Evolutionary conservation across 2,888 invertebrate genomes (phyloP).

Genomic region (Spisula subtruncata): DNA sequence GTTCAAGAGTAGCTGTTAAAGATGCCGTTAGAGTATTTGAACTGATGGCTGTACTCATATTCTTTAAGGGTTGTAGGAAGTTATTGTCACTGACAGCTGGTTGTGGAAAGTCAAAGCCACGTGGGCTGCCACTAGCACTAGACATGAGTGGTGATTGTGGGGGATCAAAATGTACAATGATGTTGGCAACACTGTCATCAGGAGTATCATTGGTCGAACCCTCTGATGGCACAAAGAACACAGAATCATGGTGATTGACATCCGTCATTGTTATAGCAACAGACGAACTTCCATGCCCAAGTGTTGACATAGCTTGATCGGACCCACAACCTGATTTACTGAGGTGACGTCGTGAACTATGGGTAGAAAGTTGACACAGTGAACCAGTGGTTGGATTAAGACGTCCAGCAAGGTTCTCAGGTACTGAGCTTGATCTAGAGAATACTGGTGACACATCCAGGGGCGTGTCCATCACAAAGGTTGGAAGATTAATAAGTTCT

Average conservation of each 20-base stretch:
- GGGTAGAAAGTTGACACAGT: slow-evolving; percentile 69
- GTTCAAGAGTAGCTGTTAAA: background rate
- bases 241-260: slow-evolving; percentile 73
- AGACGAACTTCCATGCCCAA: slow-evolving; percentile 76
- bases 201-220: slow-evolving; percentile 66
- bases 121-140: slow-evolving; percentile 82
- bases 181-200: slow-evolving; percentile 77
- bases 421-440: slow-evolving; percentile 87
- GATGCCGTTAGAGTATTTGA: slow-evolving; percentile 12
- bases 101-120: slow-evolving; percentile 81
- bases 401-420: slow-evolving; percentile 82
- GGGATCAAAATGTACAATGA: slow-evolving; percentile 86
- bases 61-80: slow-evolving; percentile 62
- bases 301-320: slow-evolving; percentile 65
- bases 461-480: slow-evolving; percentile 87
- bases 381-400: slow-evolving; percentile 70
- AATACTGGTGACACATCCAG: slow-evolving; percentile 85
- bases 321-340: slow-evolving; percentile 72
- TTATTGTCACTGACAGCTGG: slow-evolving; percentile 56
- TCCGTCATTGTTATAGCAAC: slow-evolving; percentile 84
- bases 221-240: slow-evolving; percentile 67
- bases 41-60: slow-evolving; percentile 27
- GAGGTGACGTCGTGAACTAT: slow-evolving; percentile 68
- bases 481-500: slow-evolving; percentile 90
- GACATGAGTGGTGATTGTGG: slow-evolving; percentile 84